Evolutionary conservation across 2,797 vertebrate genomes (phyloP), one percentile per base, ranked within the genome.

Genomic region (Oryzias sinensis): DNA sequence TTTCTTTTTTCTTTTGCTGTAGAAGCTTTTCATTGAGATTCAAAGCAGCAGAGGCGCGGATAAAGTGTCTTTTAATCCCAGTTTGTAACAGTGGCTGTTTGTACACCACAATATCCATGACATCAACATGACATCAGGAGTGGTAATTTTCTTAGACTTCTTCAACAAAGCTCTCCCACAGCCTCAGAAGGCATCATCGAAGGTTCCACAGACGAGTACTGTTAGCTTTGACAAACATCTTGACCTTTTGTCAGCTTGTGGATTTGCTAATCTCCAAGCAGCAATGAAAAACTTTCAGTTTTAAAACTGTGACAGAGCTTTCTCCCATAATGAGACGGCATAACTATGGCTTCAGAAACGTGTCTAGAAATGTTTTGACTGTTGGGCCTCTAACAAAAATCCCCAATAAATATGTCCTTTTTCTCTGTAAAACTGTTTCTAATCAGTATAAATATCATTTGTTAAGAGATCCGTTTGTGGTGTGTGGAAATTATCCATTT

Each of bases 401-500:
- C 52, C 54, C 47, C 33, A 54, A 63, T 63, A 49, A 53, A 49
- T 27, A 40, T 45, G 41, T 50, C 22, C 22, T 47, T 56, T n/a
- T 62, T 37, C 18, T 59, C 45, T 17, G 43, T 49, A 42, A 77
- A 80, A 43, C 40, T 52, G 47, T 17, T 7, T 47, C 42, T 65
- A 52, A 78, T 75, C 75, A 61, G 56, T 74, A 72, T 83, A 57
- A 55, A 74, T 77, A 65, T 69, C 45, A 43, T 43, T 57, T 56
- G 60, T 66, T 8, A 59, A 68, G 68, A 70, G 63, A 76, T 79
- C 78, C 46, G 53, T 62, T 53, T 68, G 27, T 9, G 49, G 49
- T 43, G n/a, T 53, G 42, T 57, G 48, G 60, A 84, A 72, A 78
- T 78, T 45, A 83, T 59, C 50, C 54, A 66, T 69, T 84, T 86